Evolutionary conservation across 2,797 vertebrate genomes (phyloP), one percentile per base, ranked within the genome.

Genomic region (Clamator glandarius): DNA sequence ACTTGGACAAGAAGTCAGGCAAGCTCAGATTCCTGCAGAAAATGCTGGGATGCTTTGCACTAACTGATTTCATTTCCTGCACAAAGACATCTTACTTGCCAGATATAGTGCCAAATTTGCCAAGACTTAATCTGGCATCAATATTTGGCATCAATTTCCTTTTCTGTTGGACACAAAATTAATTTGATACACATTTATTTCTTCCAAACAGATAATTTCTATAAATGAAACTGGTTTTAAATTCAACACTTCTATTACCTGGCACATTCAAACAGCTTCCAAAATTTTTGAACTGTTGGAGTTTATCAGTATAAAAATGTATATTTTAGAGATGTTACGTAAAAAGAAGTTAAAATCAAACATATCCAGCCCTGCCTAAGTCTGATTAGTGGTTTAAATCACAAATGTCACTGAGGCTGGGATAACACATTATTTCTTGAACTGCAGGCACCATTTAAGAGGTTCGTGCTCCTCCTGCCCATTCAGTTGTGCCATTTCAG

Each of bases 121-220:
- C 52, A 44, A 8, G 75, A 62, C 12, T 57, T 59, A 9, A 35
- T 15, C 35, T 73, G 23, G 39, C 28, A 17, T 51, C 59, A 44
- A 1, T 5, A 18, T 36, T 46, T 62, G 69, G 7, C 33, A 35
- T 21, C 7, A 3, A 2, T 76, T 51, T 51, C 26, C 36, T 33
- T 44, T 33, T 29, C 39, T 62, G 12, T 42, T 0, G 0, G 29
- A 25, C 31, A 23, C 9, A 31, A 66, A 58, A 11, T 46, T 46
- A 46, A 29, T 17, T 31, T 28, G 18, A 77, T 92, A 58, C 11
- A 3, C 0, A 0, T 20, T 59, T 46, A 11, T 76, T 86, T 59
- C 36, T 42, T 83, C 46, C 58, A 42, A 61, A 31, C 4, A 31
- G 9, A 21, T 17, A 5, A 76, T 23, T 73, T 69, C 26, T 50